Conservation (phyloP, 2,888 invertebrate genomes). For the Drosophila rellima region DNA sequence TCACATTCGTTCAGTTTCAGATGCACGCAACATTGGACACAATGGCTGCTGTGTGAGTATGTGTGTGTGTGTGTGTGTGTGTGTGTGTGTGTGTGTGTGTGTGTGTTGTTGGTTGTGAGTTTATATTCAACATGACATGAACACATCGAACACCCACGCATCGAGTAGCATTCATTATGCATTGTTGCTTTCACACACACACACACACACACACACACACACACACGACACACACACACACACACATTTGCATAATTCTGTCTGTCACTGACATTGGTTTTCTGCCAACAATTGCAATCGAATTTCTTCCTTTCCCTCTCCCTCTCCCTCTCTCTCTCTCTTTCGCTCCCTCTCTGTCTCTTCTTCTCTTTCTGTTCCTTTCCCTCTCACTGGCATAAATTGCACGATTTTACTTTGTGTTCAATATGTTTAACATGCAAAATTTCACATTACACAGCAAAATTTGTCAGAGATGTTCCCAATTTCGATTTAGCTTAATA, state of each 20-base stretch:
- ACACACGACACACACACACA: constrained; percentile 23
- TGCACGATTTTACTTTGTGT: constrained; percentile 76
- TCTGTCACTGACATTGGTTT: constrained; percentile 72
- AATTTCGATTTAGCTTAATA: constrained; percentile 8
- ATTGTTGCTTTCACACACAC: constrained; percentile 65
- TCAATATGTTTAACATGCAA: constrained; percentile 75
- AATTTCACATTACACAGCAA: constrained; percentile 62
- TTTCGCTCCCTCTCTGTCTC: background rate
- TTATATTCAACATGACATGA: constrained; percentile 75
- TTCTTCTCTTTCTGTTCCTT: background rate
- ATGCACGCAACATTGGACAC: constrained; percentile 70
- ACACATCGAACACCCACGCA: constrained; percentile 79
- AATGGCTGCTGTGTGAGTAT: constrained; percentile 55
- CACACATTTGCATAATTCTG: constrained; percentile 70
- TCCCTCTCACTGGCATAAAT: constrained; percentile 53
- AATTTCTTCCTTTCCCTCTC: constrained; percentile 7
- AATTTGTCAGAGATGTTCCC: constrained; percentile 38
- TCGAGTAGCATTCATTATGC: constrained; percentile 76
- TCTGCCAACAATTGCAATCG: constrained; percentile 67
- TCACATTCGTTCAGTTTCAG: constrained; percentile 49
- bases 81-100: constrained; percentile 6
- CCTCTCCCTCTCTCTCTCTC: background rate
- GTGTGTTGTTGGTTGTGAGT: constrained; percentile 14
- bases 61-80: constrained; percentile 6
- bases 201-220: constrained; percentile 17